Percentiles rank a stretch among this genome's conserved stretches.
Evolutionary conservation across 2,113 vertebrate genomes (phyloP).

Genomic region (zebrafish (Danio rerio)): DNA sequence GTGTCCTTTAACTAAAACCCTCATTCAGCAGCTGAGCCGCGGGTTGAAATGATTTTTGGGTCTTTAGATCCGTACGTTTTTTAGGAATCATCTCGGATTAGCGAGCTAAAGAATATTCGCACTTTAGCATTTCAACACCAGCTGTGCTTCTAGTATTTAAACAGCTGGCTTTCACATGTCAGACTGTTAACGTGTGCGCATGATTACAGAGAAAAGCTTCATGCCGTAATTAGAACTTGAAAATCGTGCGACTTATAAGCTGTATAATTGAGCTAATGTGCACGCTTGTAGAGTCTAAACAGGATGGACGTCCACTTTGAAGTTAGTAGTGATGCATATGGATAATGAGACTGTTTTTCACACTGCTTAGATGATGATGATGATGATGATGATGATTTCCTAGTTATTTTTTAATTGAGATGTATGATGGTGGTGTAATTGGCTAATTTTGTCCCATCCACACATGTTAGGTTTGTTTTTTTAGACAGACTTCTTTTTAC

Average conservation of each 20-base stretch:
- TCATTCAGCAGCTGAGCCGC: constrained; percentile 22
- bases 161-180: constrained; percentile 43
- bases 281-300: background rate
- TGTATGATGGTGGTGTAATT: constrained; percentile 18
- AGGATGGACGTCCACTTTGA: constrained; percentile 18
- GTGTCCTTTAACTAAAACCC: constrained; percentile 22
- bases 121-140: constrained; percentile 38
- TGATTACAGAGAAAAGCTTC: constrained; percentile 41
- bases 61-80: constrained; percentile 39
- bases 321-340: background rate
- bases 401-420: constrained; percentile 4
- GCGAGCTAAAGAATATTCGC: constrained; percentile 31
- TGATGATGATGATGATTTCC: constrained; percentile 18
- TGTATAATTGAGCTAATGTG: background rate
- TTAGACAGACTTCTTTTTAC: background rate
- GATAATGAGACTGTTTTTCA: background rate
- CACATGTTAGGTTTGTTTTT: background rate
- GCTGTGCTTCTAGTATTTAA: constrained; percentile 32
- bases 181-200: constrained; percentile 17
- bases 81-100: constrained; percentile 21
- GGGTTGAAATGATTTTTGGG: constrained; percentile 16
- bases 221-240: constrained; percentile 34
- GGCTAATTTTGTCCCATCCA: background rate
- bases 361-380: constrained; percentile 8
- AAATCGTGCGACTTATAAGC: constrained; percentile 1